Conservation (phyloP, 2,888 invertebrate genomes). For the Drosophila anomalata region DNA sequence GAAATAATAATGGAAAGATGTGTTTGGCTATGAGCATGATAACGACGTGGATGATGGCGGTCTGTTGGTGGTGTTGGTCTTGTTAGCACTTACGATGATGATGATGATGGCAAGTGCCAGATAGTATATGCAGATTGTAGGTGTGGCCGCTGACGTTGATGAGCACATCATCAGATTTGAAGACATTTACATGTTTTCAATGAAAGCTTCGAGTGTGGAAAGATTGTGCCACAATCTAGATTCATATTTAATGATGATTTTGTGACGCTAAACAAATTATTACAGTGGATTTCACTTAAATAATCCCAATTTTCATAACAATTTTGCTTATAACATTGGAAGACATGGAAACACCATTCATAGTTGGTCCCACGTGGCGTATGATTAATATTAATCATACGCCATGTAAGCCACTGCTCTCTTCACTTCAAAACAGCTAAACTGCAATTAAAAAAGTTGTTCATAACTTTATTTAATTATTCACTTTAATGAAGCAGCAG, state of each 20-base stretch:
- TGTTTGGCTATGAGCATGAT: conserved; percentile 43
- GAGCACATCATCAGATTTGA: conserved; percentile 14
- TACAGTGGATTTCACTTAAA: neutral
- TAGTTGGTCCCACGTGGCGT: neutral
- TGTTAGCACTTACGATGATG: conserved; percentile 42
- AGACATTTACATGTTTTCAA: conserved; percentile 36
- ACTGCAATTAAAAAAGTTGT: neutral
- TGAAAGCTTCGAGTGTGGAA: conserved; percentile 1
- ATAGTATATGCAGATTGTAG: conserved; percentile 31
- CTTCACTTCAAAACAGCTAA: neutral
- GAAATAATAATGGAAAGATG: conserved; percentile 48
- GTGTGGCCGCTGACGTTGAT: conserved; percentile 42
- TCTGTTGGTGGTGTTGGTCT: conserved; percentile 29
- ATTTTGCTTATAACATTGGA: too few species aligned
- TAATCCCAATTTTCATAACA: neutral
- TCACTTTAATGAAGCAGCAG: neutral
- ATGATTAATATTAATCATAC: conserved; percentile 3
- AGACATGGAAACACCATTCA: neutral
- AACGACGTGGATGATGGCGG: conserved; percentile 32
- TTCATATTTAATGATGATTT: neutral
- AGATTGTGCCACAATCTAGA: neutral
- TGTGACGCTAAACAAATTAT: neutral
- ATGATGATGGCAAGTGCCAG: conserved; percentile 50
- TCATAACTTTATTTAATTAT: neutral
- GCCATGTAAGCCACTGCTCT: neutral